phyloP scores from a whole-genome alignment of 2,797 vertebrate genomes.

The Peromyscus eremicus region DNA sequence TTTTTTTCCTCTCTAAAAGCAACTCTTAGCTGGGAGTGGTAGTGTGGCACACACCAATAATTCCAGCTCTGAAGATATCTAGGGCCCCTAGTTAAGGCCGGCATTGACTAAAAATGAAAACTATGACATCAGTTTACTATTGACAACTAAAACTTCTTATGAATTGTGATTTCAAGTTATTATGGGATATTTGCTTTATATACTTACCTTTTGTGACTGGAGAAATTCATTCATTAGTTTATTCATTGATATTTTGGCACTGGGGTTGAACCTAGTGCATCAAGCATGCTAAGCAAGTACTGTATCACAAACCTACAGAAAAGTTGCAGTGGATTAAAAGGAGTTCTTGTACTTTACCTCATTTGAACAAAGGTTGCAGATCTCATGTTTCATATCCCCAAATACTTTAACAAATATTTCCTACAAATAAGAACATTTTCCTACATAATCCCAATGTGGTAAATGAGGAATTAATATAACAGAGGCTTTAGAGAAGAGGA shows the following conservation, averaged over 20 bases:
- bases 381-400: neutral
- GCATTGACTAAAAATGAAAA: neutral
- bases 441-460: neutral
- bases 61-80: neutral
- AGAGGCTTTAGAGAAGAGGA: neutral
- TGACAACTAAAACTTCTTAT: conserved; percentile 39
- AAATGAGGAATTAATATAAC: neutral
- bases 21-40: neutral
- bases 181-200: neutral
- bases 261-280: neutral
- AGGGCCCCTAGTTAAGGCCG: neutral
- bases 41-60: neutral
- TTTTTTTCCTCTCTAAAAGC: conserved; percentile 21
- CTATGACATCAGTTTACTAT: neutral
- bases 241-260: neutral
- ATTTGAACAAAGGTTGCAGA: neutral
- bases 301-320: conserved; percentile 23
- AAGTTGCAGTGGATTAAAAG: neutral
- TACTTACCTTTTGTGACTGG: conserved; percentile 16
- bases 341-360: neutral
- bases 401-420: conserved; percentile 23
- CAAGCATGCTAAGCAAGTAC: neutral
- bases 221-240: neutral
- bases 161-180: conserved; percentile 41
- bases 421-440: neutral